Evolutionary conservation across 2,797 vertebrate genomes (phyloP).

Genomic region (Eutrigla gurnardus): DNA sequence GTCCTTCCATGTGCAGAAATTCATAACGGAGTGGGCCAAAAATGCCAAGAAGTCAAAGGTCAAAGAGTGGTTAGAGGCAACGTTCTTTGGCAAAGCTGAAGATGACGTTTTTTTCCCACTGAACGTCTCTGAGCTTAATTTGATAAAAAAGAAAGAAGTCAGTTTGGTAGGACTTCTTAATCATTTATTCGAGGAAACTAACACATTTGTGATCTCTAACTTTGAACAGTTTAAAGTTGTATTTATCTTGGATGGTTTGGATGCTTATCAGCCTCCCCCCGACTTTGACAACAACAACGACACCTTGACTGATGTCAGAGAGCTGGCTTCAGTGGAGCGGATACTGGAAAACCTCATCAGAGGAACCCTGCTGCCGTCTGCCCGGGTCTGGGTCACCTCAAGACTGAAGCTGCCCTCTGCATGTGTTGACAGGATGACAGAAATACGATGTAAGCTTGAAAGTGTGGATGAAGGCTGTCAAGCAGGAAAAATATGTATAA

Average conservation of each 20-base stretch:
- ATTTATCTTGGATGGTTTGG: constrained; percentile 57
- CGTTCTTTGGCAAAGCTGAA: rapidly evolving
- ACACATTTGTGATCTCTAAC: neutral
- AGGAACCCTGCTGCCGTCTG: constrained; percentile 51
- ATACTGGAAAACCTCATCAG: constrained; percentile 56
- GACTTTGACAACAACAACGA: constrained; percentile 30
- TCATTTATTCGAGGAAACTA: constrained; percentile 8
- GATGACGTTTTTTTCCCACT: constrained; percentile 32
- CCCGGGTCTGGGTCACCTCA: constrained; percentile 53
- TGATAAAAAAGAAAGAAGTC: rapidly evolving
- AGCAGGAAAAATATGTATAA: neutral
- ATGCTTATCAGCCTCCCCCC: neutral
- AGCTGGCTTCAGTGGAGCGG: constrained; percentile 36
- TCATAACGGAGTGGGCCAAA: constrained; percentile 7
- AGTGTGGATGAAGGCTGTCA: neutral
- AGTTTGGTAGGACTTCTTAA: constrained; percentile 53
- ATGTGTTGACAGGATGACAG: constrained; percentile 30
- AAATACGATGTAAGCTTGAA: constrained; percentile 56
- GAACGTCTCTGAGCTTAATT: neutral
- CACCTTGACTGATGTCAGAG: constrained; percentile 14
- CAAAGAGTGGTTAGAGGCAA: rapidly evolving
- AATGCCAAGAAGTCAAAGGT: rapidly evolving
- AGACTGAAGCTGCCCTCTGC: constrained; percentile 4
- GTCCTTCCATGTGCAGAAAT: constrained; percentile 32
- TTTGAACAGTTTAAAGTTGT: constrained; percentile 14